Evolutionary conservation across 2,113 vertebrate species (phyloP).

Genomic region (Daubentonia madagascariensis): DNA sequence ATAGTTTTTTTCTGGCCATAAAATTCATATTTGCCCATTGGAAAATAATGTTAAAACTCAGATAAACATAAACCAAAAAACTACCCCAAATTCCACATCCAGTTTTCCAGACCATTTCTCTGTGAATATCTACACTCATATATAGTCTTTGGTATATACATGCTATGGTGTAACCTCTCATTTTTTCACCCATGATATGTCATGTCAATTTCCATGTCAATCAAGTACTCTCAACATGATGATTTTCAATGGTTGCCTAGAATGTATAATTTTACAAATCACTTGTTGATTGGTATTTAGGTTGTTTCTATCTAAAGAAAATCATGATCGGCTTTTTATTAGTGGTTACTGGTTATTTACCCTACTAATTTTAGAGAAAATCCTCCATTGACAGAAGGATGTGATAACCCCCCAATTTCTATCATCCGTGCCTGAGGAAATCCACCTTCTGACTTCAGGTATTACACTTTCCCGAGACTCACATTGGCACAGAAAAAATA

Average conservation of each 20-base stretch:
- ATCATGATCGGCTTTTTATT: not conserved
- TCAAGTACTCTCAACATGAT: not conserved
- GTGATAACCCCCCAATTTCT: not conserved
- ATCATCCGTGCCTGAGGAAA: not conserved
- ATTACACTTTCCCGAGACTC: not conserved
- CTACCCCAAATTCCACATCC: not conserved
- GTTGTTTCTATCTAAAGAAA: not conserved
- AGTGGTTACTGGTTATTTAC: not conserved
- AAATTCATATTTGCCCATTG: not conserved
- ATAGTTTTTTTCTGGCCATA: not conserved
- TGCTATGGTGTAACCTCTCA: not conserved
- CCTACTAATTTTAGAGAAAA: not conserved
- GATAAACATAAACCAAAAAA: not conserved
- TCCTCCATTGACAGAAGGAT: not conserved
- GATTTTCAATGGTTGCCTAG: not conserved
- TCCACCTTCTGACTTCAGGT: not conserved
- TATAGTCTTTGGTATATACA: not conserved
- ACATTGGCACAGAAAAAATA: not conserved
- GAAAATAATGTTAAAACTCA: not conserved
- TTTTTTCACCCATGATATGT: not conserved
- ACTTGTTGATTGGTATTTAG: not conserved
- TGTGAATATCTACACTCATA: not conserved
- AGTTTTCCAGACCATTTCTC: not conserved
- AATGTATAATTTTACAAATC: not conserved
- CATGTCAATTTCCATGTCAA: not conserved